A percentile compares a stretch with the other conserved stretches of the same genome.
Conservation (phyloP, 2,888 invertebrate genomes). For the Caenorhabditis sp. region DNA sequence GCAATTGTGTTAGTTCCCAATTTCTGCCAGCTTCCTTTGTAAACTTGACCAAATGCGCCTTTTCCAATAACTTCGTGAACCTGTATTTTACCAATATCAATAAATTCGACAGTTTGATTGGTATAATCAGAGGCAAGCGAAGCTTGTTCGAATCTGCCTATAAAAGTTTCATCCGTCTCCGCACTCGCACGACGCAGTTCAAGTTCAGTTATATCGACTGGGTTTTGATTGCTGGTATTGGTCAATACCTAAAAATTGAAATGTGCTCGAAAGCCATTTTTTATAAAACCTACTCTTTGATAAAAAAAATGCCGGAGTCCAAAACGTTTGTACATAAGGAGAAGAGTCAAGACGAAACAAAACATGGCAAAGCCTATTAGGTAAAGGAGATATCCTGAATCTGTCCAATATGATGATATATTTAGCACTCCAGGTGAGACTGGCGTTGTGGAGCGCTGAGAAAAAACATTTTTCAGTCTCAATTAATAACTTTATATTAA, state of each 20-base stretch:
- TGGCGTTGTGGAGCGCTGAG: slow-evolving; percentile 5
- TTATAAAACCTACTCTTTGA: too few species aligned
- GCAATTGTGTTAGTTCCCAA: slow-evolving; percentile 42
- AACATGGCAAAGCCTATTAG: too few species aligned
- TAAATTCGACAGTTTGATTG: slow-evolving; percentile 45
- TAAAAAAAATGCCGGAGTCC: too few species aligned
- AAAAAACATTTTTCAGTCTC: background rate
- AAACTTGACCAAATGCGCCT: slow-evolving; percentile 68
- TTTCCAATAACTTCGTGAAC: slow-evolving; percentile 65
- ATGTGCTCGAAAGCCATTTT: too few species aligned
- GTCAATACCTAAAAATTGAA: too few species aligned
- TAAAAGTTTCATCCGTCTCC: slow-evolving; percentile 47
- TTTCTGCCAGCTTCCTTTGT: slow-evolving; percentile 58
- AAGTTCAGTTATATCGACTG: background rate
- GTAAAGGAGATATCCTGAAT: too few species aligned
- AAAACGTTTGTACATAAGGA: too few species aligned
- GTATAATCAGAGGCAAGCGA: slow-evolving; percentile 50
- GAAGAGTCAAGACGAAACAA: too few species aligned
- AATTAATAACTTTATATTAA: background rate
- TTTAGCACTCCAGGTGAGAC: too few species aligned
- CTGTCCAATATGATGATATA: too few species aligned
- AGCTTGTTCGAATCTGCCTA: slow-evolving; percentile 41
- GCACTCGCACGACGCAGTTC: slow-evolving; percentile 19
- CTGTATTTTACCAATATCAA: slow-evolving; percentile 56
- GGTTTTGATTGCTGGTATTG: background rate